Percentiles rank a stretch among this genome's conserved stretches.
These are phyloP conservation scores for Sarotherodon lohbergeri DNA, from an alignment of 2,113 vertebrate species.

Conservation along the genomic window DNA sequence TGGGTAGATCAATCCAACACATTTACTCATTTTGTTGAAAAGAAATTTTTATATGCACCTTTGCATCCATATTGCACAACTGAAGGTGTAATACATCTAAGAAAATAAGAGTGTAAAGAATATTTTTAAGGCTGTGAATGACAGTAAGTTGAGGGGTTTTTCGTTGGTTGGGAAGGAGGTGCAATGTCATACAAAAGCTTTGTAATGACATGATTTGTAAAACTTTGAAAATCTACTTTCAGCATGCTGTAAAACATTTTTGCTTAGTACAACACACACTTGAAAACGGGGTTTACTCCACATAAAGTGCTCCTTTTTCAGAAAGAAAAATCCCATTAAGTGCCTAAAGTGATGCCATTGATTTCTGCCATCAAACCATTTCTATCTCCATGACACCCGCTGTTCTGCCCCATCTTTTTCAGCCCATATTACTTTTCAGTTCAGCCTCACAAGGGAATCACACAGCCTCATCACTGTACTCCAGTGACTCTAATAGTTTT, in stretches of 20 bases:
- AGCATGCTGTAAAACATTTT: background rate
- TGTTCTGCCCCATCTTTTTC: slow-evolving; percentile 6
- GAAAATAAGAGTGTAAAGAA: background rate
- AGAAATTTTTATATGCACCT: background rate
- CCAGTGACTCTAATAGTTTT: slow-evolving; percentile 53
- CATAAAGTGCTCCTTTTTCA: background rate
- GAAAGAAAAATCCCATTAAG: background rate
- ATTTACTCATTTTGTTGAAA: background rate
- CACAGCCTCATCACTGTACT: slow-evolving; percentile 40
- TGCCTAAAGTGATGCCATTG: background rate
- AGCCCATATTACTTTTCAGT: slow-evolving; percentile 39
- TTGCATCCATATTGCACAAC: background rate
- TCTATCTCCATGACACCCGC: background rate
- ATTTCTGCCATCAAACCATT: background rate
- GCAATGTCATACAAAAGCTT: background rate
- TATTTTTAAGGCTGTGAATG: background rate
- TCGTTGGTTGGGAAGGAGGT: background rate
- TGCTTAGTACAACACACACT: background rate
- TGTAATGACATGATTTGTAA: background rate
- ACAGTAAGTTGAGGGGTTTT: background rate
- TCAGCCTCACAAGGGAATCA: slow-evolving; percentile 39
- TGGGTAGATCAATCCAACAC: background rate
- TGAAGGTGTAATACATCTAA: background rate
- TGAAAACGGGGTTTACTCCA: background rate
- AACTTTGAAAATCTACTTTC: background rate